Evolutionary conservation across 1,140 invertebrate species (phyloP), one percentile per base, ranked within the genome.

Genomic region (Aporrectodea caliginosa): DNA sequence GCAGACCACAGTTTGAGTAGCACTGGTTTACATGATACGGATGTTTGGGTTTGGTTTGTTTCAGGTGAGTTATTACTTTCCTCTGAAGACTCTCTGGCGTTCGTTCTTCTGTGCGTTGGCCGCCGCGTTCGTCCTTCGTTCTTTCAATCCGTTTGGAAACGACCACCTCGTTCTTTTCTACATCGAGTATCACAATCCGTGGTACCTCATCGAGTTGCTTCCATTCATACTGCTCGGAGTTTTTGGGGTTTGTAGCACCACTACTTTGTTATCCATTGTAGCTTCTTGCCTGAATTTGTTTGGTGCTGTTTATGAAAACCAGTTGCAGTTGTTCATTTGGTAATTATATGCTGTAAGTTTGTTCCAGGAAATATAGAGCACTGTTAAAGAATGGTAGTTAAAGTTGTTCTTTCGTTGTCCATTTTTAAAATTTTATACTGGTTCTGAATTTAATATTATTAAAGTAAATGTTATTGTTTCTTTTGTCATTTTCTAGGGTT

Each of bases 41-140:
- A n/a, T n/a, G n/a, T n/a, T n/a, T n/a, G n/a, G n/a, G n/a, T n/a
- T n/a, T n/a, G n/a, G n/a, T n/a, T 69, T 73, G 6, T 22, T 43
- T n/a, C 86, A 96, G 94, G 96, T 98, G 0, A 98, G 96, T 79
- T 99, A 99, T 87, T 99, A 99, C 87, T 99, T 99, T 86, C 98
- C 98, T 0, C 87, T 99, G 86, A 99, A 99, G 90, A 99, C 98
- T 0, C 88, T 99, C 73, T 99, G 98, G 98, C 90, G 98, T 58
- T 99, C 97, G 12, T 99, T 99, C 89, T 99, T 99, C 90, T 99
- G 98, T 89, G 98, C 98, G 0, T 89, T 99, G 79, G 95, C 99
- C 71, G 98, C 98, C 1, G 98, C 98, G 6, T 99, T 99, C 88
- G 93, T 99, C 33, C 89, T 99, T 43, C 91, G 96, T 77, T 97